Conservation (phyloP, 2,113 vertebrate species). For the Clinocottus analis region DNA sequence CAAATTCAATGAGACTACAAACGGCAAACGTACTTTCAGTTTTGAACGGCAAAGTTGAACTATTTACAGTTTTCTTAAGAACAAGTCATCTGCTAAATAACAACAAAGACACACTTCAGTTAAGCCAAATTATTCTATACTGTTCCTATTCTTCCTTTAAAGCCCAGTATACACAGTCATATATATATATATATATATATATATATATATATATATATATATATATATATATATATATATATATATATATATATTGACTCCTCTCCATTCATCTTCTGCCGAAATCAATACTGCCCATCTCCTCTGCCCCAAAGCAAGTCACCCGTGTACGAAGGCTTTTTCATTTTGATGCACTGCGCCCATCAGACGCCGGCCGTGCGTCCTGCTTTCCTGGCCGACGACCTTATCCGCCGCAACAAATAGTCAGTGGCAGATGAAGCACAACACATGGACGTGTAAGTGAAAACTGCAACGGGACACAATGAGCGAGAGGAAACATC, state of each 20-base stretch:
- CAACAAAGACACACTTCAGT: neutral
- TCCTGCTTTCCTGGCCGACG: slow-evolving; percentile 17
- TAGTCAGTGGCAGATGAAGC: slow-evolving; percentile 37
- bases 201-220: too few relatives aligned
- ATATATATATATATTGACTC: too few relatives aligned
- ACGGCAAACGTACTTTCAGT: neutral
- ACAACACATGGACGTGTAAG: slow-evolving; percentile 37
- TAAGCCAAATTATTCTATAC: neutral
- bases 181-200: too few relatives aligned
- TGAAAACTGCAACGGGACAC: slow-evolving; percentile 26
- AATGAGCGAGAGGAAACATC: slow-evolving; percentile 18
- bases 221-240: too few relatives aligned
- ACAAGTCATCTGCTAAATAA: neutral
- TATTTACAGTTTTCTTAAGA: neutral
- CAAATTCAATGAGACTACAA: neutral
- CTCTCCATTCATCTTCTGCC: slow-evolving; percentile 27
- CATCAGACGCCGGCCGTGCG: slow-evolving; percentile 1
- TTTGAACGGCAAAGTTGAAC: neutral
- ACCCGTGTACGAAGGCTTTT: slow-evolving; percentile 1
- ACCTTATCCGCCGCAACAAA: slow-evolving; percentile 21
- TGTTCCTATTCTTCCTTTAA: slow-evolving; percentile 11
- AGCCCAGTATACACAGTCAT: slow-evolving; percentile 28
- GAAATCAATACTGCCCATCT: slow-evolving; percentile 53
- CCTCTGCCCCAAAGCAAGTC: slow-evolving; percentile 10
- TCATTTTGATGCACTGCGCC: slow-evolving; percentile 24